Evolutionary conservation across 2,113 vertebrate genomes (phyloP), one percentile per base, ranked within the genome.

Genomic region (Triplophysa rosa): DNA sequence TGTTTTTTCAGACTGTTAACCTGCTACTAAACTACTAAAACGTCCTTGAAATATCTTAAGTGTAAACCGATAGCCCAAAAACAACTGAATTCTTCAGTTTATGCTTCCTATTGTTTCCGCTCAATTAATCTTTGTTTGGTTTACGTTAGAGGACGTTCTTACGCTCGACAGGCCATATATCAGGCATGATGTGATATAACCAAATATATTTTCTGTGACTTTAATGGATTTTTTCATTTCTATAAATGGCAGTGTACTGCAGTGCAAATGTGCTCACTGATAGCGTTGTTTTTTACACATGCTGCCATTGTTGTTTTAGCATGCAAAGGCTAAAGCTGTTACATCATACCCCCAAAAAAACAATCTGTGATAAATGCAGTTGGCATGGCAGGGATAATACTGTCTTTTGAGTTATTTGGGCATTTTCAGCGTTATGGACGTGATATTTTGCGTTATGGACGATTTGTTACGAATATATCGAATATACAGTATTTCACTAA

Each of bases 101-200:
- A 64, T 65, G 62, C 62, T 54, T 76, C 73, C 45, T 74, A 40
- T 77, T 77, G 73, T 65, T 64, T 77, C 45, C 64, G 45, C 19
- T 77, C 59, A 64, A 75, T 75, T 64, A 75, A 75, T 75, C 42
- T 75, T 62, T 75, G 8, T 63, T 59, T 9, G 40, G 19, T 75
- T 64, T 49, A 77, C 21, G 73, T 54, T 77, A 29, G 61, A 65
- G 47, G 59, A 65, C 62, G 19, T 76, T 26, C 61, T 52, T n/a
- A 52, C 19, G 49, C 58, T 62, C 21, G 58, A 47, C 58, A 63
- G 71, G 71, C 45, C 71, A 62, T 74, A 63, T 37, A 74, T 74
- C 58, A 74, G 71, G 45, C 49, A 59, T 63, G 26, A 74, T 63
- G 54, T 61, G 56, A 61, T 73, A 73, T 42, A 61, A 73, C 19